These are phyloP conservation scores for Kryphioiulus occultus DNA, from an alignment of 2,888 invertebrate species.

Conservation along the genomic window DNA sequence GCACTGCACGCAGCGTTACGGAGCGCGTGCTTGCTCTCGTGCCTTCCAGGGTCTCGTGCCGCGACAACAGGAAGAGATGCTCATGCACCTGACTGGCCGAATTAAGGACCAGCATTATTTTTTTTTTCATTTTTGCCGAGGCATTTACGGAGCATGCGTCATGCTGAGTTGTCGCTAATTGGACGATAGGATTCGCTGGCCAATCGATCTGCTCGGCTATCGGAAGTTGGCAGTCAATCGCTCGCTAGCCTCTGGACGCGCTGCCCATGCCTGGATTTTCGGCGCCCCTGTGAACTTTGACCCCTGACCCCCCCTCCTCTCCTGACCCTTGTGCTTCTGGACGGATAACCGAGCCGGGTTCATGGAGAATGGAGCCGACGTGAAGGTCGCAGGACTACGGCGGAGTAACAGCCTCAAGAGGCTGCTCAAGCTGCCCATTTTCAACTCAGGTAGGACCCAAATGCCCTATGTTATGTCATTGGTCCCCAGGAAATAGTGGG, in stretches of 20 bases:
- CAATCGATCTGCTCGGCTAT: slow-evolving; percentile 6
- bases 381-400: slow-evolving; percentile 44
- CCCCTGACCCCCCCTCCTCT: not conserved
- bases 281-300: not conserved
- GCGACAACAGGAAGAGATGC: not conserved
- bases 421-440: slow-evolving; percentile 63
- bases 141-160: not conserved
- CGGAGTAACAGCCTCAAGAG: slow-evolving; percentile 69
- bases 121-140: not conserved
- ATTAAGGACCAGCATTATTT: not conserved
- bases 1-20: not conserved
- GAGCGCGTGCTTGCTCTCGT: not conserved
- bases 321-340: not conserved
- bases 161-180: not conserved
- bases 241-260: not conserved
- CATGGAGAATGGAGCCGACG: slow-evolving; percentile 55
- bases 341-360: not conserved
- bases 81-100: not conserved
- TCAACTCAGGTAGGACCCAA: slow-evolving; percentile 50
- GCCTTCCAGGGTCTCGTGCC: not conserved
- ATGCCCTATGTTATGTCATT: no score
- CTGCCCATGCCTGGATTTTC: not conserved
- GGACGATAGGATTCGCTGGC: not conserved
- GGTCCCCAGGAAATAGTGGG: no score
- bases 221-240: not conserved